Evolutionary conservation across 2,888 invertebrate species (phyloP).

Genomic region (Eurytoma adleriae): DNA sequence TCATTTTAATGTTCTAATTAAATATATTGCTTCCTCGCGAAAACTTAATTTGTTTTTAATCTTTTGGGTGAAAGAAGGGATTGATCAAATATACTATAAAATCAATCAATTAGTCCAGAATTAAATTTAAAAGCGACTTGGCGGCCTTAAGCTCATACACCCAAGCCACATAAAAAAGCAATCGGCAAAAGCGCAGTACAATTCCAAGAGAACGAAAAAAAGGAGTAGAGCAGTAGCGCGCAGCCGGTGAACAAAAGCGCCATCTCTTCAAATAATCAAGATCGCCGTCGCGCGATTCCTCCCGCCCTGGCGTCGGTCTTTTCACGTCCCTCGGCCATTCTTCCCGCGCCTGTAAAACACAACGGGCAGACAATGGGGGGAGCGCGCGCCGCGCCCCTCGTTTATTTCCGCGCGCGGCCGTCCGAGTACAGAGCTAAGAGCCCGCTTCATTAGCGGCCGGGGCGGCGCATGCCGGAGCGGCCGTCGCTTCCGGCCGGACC

Average conservation of each 20-base stretch:
- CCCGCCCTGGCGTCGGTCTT: not conserved
- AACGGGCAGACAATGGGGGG: conserved; percentile 2
- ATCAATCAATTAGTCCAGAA: too few species aligned
- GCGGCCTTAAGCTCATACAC: too few species aligned
- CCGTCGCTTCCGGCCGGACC: not conserved
- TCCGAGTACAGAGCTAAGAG: not conserved
- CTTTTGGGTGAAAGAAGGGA: too few species aligned
- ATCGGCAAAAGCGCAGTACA: not conserved
- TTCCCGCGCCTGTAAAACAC: conserved; percentile 23
- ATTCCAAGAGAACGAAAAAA: not conserved
- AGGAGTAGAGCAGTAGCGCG: not conserved
- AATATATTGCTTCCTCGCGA: too few species aligned
- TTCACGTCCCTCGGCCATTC: not conserved
- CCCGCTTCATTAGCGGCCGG: too few species aligned
- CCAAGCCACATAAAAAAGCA: not conserved
- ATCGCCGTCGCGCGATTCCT: conserved; percentile 13
- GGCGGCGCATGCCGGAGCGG: not conserved
- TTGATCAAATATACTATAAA: too few species aligned
- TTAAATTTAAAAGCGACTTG: too few species aligned
- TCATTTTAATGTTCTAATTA: too few species aligned
- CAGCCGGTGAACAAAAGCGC: not conserved
- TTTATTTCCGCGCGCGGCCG: too few species aligned
- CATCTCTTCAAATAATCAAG: conserved; percentile 25
- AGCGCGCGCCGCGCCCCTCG: not conserved
- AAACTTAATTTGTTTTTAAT: too few species aligned